Evolutionary conservation across 2,888 invertebrate genomes (phyloP).

Genomic region (Drosophila nr. medialis): DNA sequence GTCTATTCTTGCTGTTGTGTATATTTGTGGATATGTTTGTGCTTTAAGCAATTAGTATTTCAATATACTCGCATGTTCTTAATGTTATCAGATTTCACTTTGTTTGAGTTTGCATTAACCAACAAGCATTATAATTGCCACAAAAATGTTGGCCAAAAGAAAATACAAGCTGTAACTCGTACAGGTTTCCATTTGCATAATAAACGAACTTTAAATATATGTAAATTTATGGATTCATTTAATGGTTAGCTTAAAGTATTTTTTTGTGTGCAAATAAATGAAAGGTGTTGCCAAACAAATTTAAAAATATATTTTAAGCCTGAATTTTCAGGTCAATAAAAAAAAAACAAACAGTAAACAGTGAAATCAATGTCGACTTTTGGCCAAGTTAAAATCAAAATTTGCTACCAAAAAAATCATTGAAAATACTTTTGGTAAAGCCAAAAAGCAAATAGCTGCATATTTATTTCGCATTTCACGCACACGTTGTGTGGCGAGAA

Average conservation of each 20-base stretch:
- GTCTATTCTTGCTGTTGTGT: neutral
- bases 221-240: neutral
- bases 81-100: neutral
- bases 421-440: constrained; percentile 68
- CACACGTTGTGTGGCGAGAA: constrained; percentile 54
- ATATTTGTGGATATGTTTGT: neutral
- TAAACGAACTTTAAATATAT: constrained; percentile 1
- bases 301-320: constrained; percentile 4
- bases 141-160: neutral
- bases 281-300: constrained; percentile 15
- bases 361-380: constrained; percentile 5
- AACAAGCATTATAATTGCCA: neutral
- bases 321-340: neutral
- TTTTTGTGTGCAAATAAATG: neutral
- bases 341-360: neutral
- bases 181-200: neutral
- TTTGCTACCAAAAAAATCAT: constrained; percentile 65
- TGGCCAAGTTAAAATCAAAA: constrained; percentile 51
- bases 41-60: neutral
- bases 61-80: neutral
- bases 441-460: constrained; percentile 53
- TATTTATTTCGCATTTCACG: constrained; percentile 60
- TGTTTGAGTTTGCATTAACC: neutral
- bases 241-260: constrained; percentile 6
- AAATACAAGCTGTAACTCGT: neutral